These are phyloP conservation scores for Sialia sialis DNA, from an alignment of 2,113 vertebrate genomes.

Conservation along the genomic window DNA sequence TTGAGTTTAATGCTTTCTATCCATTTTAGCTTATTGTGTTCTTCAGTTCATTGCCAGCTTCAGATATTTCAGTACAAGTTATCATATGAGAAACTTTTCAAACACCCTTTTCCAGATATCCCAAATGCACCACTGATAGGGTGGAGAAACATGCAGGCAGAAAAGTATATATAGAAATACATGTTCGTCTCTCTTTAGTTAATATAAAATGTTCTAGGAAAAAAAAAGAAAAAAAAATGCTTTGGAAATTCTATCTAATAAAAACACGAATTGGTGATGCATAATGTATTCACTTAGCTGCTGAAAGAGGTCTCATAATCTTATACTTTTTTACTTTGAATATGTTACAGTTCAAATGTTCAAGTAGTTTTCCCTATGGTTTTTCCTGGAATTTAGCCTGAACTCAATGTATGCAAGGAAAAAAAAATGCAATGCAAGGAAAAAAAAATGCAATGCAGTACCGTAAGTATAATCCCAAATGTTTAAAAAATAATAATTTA, in stretches of 20 bases:
- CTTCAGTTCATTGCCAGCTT: background rate
- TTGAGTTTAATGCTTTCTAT: background rate
- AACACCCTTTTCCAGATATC: background rate
- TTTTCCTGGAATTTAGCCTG: background rate
- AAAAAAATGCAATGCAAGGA: background rate
- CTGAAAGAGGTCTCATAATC: background rate
- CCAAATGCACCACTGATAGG: background rate
- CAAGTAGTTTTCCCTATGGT: background rate
- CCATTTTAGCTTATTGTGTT: background rate
- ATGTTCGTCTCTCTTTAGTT: background rate
- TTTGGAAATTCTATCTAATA: background rate
- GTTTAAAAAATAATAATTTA: background rate
- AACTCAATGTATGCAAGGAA: background rate
- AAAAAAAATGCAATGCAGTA: background rate
- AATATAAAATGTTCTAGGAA: background rate
- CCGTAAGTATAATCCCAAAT: background rate
- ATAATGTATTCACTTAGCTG: background rate
- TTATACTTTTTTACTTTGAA: background rate
- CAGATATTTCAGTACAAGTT: background rate
- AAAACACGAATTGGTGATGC: background rate
- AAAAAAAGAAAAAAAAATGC: no score
- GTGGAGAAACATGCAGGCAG: background rate
- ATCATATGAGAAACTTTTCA: background rate
- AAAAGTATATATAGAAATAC: background rate
- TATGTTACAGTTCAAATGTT: background rate